A percentile compares a stretch with the other conserved stretches of the same genome.
Conservation (phyloP, 2,113 vertebrate genomes). For the Laterallus jamaicensis region DNA sequence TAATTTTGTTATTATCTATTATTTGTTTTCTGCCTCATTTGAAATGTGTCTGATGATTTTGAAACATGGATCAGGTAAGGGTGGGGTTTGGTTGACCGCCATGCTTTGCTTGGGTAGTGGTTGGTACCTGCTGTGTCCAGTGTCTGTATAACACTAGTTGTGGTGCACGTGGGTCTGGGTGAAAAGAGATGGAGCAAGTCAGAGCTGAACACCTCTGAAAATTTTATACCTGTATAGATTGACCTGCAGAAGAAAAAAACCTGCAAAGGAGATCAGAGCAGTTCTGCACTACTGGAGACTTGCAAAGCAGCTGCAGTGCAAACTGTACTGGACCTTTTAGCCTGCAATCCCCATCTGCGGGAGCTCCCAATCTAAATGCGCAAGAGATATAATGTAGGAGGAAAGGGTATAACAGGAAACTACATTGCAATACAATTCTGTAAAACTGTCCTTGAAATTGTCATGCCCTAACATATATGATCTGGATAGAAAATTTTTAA, state of each 20-base stretch:
- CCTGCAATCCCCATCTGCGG: neutral
- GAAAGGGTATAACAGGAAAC: neutral
- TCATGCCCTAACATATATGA: neutral
- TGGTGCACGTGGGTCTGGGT: neutral
- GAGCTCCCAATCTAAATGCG: neutral
- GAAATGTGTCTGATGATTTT: neutral
- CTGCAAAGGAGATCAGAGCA: neutral
- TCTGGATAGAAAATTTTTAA: neutral
- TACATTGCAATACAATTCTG: neutral
- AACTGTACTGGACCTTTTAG: neutral
- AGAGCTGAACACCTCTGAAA: neutral
- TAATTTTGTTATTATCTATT: neutral
- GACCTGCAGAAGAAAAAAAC: neutral
- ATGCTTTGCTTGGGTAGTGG: neutral
- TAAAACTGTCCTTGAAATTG: neutral
- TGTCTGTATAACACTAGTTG: neutral
- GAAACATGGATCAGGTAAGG: neutral
- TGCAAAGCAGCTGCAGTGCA: neutral
- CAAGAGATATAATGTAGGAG: neutral
- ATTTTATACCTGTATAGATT: neutral
- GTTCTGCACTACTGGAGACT: neutral
- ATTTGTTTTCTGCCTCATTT: neutral
- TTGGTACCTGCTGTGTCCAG: neutral
- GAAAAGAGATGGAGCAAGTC: neutral
- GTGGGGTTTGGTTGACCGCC: neutral